These are phyloP conservation scores for Pogonus chalceus DNA, from an alignment of 1,140 invertebrate genomes.

Conservation along the genomic window DNA sequence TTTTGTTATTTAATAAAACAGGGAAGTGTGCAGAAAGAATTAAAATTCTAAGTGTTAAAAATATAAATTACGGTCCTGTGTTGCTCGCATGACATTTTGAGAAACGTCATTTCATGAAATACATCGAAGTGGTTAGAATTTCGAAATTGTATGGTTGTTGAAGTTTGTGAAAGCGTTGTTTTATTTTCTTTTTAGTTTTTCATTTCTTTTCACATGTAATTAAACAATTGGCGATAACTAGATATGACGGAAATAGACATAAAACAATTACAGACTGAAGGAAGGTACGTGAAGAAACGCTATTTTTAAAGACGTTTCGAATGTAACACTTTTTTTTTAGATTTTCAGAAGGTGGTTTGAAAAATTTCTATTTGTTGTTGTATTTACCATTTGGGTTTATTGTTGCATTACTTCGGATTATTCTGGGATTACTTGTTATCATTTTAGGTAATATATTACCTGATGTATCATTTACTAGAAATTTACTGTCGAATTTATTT, in stretches of 20 bases:
- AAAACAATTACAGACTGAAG: neutral
- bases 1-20: no score
- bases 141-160: neutral
- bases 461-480: constrained; percentile 39
- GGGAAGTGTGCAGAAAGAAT: no score
- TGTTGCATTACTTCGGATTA: constrained; percentile 36
- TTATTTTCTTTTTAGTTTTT: neutral
- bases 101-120: neutral
- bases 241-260: constrained; percentile 3
- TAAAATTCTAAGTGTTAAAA: no score
- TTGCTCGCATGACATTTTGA: neutral
- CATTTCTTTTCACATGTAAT: neutral
- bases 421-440: constrained; percentile 40
- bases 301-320: no score
- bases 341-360: constrained; percentile 36
- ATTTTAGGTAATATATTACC: constrained; percentile 41
- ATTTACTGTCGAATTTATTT: constrained; percentile 41
- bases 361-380: constrained; percentile 38
- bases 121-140: neutral
- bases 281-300: neutral
- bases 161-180: neutral
- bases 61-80: neutral
- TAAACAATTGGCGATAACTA: no score
- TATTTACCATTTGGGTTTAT: constrained; percentile 44
- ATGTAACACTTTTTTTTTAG: constrained; percentile 32